Percentiles rank a stretch among this genome's conserved stretches.
These are phyloP conservation scores for Ormia ochracea DNA, from an alignment of 2,888 invertebrate species.

Conservation along the genomic window DNA sequence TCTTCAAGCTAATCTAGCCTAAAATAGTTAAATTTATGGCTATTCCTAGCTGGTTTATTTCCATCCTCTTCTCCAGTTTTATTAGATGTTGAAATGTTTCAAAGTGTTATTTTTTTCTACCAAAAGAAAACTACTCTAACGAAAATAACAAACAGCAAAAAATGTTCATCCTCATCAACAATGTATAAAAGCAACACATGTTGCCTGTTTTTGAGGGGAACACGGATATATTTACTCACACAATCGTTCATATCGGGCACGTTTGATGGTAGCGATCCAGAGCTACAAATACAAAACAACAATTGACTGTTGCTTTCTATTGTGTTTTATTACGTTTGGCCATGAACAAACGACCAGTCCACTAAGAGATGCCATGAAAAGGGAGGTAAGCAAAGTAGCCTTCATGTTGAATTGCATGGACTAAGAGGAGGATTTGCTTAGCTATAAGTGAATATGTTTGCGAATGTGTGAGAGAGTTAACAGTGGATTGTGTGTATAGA, in stretches of 20 bases:
- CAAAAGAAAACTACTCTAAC: constrained; percentile 19
- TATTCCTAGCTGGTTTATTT: neutral
- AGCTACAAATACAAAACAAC: constrained; percentile 50
- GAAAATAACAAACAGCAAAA: constrained; percentile 9
- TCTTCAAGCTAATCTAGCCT: neutral
- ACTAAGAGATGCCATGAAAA: neutral
- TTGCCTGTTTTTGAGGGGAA: constrained; percentile 28
- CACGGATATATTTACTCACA: constrained; percentile 4
- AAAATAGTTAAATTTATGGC: neutral
- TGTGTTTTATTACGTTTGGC: constrained; percentile 42
- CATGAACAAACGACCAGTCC: constrained; percentile 40
- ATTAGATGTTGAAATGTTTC: constrained; percentile 4
- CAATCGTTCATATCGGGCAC: neutral
- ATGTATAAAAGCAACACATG: constrained; percentile 54
- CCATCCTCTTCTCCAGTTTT: neutral
- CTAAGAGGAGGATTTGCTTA: constrained; percentile 39
- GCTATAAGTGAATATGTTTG: constrained; percentile 11
- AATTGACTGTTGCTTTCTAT: constrained; percentile 59
- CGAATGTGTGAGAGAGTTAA: neutral
- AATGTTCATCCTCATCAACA: neutral
- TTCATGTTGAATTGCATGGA: constrained; percentile 21
- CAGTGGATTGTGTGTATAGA: constrained; percentile 13
- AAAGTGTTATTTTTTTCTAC: neutral
- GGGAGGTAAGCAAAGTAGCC: neutral
- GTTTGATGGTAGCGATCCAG: neutral